Conservation (phyloP, 2,888 invertebrate species). For the Phengaris alcon region DNA sequence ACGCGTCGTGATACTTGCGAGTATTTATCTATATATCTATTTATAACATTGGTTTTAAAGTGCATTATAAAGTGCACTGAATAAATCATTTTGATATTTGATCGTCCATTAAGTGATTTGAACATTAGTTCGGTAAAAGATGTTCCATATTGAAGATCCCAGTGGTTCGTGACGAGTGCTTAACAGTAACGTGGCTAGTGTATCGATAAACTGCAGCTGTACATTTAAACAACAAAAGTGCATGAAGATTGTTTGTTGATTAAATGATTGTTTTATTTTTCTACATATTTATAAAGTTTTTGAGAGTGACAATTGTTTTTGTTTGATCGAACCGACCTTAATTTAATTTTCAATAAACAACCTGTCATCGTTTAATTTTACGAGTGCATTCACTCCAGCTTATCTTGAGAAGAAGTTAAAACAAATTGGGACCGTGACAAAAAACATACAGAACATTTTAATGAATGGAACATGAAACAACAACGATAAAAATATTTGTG, state of each 20-base stretch:
- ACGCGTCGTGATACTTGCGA: constrained; percentile 45
- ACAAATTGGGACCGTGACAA: constrained; percentile 5
- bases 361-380: constrained; percentile 15
- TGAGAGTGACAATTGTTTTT: neutral
- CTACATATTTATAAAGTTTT: neutral
- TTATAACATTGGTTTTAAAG: neutral
- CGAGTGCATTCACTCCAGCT: neutral
- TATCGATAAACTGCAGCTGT: neutral
- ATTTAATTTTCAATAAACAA: constrained; percentile 5
- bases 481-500: constrained; percentile 33
- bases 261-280: neutral
- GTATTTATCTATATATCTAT: constrained; percentile 2
- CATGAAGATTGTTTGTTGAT: neutral
- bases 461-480: constrained; percentile 28
- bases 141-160: neutral
- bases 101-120: neutral
- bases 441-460: constrained; percentile 20
- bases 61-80: neutral
- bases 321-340: neutral
- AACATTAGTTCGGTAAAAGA: neutral
- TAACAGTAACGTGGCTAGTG: neutral
- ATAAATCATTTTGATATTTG: neutral
- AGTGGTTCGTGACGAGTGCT: neutral
- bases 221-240: neutral
- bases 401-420: constrained; percentile 10